These are phyloP conservation scores for Periplaneta americana DNA, from an alignment of 1,140 invertebrate species.

Conservation along the genomic window DNA sequence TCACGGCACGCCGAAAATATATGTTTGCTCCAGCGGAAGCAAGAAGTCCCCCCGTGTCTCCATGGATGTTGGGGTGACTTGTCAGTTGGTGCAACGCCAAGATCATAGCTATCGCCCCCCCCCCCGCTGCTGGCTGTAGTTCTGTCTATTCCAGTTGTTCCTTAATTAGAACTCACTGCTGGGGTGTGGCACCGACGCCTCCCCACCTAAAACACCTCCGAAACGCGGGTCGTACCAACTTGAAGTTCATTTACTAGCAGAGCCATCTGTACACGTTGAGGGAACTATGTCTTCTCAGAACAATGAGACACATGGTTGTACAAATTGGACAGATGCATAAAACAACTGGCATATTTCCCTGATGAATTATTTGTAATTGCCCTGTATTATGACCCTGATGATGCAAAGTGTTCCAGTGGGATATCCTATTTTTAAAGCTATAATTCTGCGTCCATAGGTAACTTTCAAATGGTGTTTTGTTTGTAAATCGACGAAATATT, in stretches of 20 bases:
- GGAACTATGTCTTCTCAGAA: no score
- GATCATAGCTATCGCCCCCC: no score
- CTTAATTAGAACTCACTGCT: not conserved
- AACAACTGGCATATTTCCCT: no score
- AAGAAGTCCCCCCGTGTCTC: not conserved
- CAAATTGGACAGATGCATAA: no score
- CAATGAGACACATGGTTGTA: no score
- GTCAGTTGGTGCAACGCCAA: not conserved
- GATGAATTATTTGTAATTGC: no score
- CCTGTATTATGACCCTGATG: no score
- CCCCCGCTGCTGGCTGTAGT: not conserved
- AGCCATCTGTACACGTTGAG: not conserved
- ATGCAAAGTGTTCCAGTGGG: no score
- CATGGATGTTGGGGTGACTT: not conserved
- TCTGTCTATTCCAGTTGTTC: not conserved
- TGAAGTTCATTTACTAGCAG: not conserved
- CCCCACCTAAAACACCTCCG: not conserved
- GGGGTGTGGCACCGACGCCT: not conserved
- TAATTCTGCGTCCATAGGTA: no score
- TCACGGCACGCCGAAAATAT: not conserved
- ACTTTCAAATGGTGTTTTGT: no score
- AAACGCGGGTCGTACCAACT: not conserved
- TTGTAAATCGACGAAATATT: no score
- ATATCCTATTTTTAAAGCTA: no score
- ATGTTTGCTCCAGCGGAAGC: not conserved